Percentiles rank a stretch among this genome's conserved stretches.
These are phyloP conservation scores for Chionis minor DNA, from an alignment of 2,113 vertebrate species.

Conservation along the genomic window DNA sequence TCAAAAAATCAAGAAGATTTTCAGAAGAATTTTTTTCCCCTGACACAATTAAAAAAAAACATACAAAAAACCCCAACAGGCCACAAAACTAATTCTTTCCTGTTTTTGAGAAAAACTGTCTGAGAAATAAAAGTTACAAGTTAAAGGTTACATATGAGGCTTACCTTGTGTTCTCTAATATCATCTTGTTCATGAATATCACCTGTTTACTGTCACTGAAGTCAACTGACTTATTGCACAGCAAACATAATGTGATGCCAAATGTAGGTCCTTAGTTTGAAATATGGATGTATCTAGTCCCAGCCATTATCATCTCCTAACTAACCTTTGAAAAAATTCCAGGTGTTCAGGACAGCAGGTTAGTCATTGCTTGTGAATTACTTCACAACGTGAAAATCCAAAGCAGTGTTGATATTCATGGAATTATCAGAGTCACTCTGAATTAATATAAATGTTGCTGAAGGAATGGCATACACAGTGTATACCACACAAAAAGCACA, in stretches of 20 bases:
- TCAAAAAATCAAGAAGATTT: not conserved
- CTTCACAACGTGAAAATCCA: not conserved
- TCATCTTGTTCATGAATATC: not conserved
- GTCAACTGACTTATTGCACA: not conserved
- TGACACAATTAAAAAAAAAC: not conserved
- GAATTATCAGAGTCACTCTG: not conserved
- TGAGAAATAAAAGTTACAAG: not conserved
- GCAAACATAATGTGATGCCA: not conserved
- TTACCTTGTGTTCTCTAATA: not conserved
- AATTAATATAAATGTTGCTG: not conserved
- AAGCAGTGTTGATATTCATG: not conserved
- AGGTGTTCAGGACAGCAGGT: not conserved
- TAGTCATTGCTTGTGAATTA: not conserved
- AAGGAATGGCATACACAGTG: not conserved
- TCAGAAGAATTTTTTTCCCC: not conserved
- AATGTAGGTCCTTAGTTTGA: not conserved
- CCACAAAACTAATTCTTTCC: not conserved
- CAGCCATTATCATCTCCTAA: not conserved
- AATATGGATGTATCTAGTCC: not conserved
- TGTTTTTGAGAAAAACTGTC: not conserved
- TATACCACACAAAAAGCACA: not conserved
- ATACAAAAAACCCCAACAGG: not conserved
- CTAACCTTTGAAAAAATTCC: not conserved
- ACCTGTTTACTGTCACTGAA: not conserved
- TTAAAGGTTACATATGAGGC: not conserved